These are phyloP conservation scores for Xiphydria camelus DNA, from an alignment of 2,888 invertebrate species.

Conservation along the genomic window DNA sequence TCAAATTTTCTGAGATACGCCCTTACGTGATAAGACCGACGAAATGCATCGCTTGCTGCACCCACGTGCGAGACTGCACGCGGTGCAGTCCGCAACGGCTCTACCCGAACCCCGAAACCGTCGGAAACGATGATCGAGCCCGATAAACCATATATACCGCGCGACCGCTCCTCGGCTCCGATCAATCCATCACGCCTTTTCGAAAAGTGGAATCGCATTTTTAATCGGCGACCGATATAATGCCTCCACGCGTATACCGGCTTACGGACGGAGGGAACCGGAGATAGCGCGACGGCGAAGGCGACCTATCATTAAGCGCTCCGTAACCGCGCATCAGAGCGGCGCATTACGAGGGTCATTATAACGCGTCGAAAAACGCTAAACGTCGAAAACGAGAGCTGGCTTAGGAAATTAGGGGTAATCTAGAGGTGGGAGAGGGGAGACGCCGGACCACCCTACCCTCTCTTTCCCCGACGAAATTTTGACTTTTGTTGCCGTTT, in stretches of 20 bases:
- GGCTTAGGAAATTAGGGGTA: conserved; percentile 13
- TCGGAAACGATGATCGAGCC: too few species aligned
- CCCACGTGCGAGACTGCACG: too few species aligned
- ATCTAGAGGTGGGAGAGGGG: conserved; percentile 9
- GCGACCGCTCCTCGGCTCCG: too few species aligned
- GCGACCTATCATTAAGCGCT: background rate
- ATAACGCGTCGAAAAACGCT: conserved; percentile 20
- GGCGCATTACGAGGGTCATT: conserved; percentile 21
- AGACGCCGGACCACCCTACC: too few species aligned
- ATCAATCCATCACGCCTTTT: background rate
- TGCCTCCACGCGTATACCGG: background rate
- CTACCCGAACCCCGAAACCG: too few species aligned
- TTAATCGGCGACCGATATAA: background rate
- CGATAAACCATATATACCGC: too few species aligned
- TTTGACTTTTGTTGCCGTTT: conserved; percentile 24
- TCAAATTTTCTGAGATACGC: too few species aligned
- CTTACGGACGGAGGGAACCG: background rate
- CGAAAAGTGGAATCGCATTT: background rate
- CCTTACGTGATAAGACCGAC: too few species aligned
- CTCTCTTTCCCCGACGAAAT: conserved; percentile 21
- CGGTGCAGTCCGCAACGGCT: too few species aligned
- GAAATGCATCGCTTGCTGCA: too few species aligned
- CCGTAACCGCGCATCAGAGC: background rate
- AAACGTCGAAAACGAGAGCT: conserved; percentile 10
- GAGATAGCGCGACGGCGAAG: background rate